Base-by-base conservation (phyloP, 2,888 invertebrate species). In the Saturnia pavonia region DNA sequence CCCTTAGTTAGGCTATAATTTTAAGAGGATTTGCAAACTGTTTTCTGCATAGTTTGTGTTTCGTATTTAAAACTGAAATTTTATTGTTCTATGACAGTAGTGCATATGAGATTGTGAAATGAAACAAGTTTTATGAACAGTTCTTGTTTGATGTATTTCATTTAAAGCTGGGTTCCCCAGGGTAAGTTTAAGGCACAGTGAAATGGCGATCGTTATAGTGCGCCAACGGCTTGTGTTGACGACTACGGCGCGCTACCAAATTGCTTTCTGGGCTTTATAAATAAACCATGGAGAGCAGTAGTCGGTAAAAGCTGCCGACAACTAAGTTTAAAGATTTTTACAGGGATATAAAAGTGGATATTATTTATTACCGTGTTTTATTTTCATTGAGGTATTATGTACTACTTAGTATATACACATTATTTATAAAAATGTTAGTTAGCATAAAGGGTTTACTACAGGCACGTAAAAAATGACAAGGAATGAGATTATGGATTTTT, bases 171-270 rank as follows among this genome's bases (percentile, higher is more conserved):
- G 65, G 34, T 27, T 34, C 65, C 65, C 65, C n/a, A n/a, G 65
- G 40, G 65, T n/a, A 40, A 65, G 65, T 65, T 65, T 65, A 66
- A 54, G 67, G 42, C 66, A 54, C 25, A 54, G 27, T 34, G 51
- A 69, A 70, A 48, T 51, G 54, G 16, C 12, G 25, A 14, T 54
- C 66, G 66, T 54, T 70, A 66, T 70, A 70, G 69, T 70, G 54
- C 51, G 54, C 70, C 40, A 54, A 48, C 67, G 51, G 70, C 54
- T 54, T 70, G 70, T 43, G 67, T 40, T 67, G 42, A 70, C 70
- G 48, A 70, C 67, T 54, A 7, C 9, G 42, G 19, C 42, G 66
- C 34, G 54, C 65, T 65, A 65, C 65, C 22, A 42, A 67, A 70
- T 70, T 70, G 42, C 66, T 54, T 70, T 42, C 65, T 48, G 16